Evolutionary conservation across 2,113 vertebrate genomes (phyloP), one percentile per base, ranked within the genome.

Genomic region (Pimephales promelas): DNA sequence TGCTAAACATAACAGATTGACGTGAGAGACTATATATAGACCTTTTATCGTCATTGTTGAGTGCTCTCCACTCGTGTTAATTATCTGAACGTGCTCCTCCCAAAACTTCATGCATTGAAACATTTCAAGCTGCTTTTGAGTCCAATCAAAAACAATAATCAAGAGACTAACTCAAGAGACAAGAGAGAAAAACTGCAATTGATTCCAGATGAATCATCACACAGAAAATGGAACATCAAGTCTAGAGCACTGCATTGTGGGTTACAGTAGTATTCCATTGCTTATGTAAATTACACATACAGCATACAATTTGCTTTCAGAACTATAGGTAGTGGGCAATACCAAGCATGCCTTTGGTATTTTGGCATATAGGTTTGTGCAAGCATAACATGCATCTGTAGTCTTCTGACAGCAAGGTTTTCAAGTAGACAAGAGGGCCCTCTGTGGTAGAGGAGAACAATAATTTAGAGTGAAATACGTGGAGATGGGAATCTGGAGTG

Each of bases 391-490:
- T 24, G 57, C n/a, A 11, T 45, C 16, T 66, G 43, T 22, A 40
- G 22, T 54, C 40, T 3, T 47, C 28, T 56, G 47, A 81, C 61
- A 24, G 47, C 2, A 34, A 3, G 20, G 47, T 34, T 47, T 85
- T 28, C 88, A 81, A 83, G 77, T 4, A 16, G 47, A 75, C 47
- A 22, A 34, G 18, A 75, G 70, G 36, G 76, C 79, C 10, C 80
- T 72, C 52, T 57, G 75, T 49, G 43, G 82, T 86, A 89, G 89
- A 89, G 64, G 68, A 88, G 88, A 84, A 85, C 70, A 71, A 90
- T 87, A 84, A 94, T 91, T 93, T 91, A 92, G 86, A 89, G 88
- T 79, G 88, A 92, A 91, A 90, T 89, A 88, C 70, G 68, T 78
- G 43, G 84, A 88, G 84, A 90, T 78, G 86, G 87, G 88, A 81